These are phyloP conservation scores for Ibycter americanus DNA, from an alignment of 2,797 vertebrate genomes.

Conservation along the genomic window DNA sequence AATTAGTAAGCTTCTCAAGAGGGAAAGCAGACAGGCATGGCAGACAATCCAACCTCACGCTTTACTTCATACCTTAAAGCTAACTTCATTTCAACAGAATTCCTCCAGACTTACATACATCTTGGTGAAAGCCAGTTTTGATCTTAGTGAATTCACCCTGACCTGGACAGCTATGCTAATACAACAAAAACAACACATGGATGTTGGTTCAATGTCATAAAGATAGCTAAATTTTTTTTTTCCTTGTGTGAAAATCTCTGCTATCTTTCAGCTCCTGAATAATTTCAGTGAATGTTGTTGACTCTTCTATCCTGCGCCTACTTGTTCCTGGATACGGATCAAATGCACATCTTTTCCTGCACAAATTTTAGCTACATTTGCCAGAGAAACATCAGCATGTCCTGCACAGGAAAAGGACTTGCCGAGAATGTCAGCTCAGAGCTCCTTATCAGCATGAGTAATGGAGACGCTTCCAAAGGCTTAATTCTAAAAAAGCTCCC, in stretches of 20 bases:
- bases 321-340: conserved; percentile 18
- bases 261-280: background rate
- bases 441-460: background rate
- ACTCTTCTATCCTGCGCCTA: background rate
- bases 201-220: background rate
- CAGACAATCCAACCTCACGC: background rate
- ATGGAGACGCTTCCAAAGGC: background rate
- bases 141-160: background rate
- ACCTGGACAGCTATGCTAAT: background rate
- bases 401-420: background rate
- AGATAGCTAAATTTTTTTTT: background rate
- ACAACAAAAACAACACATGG: background rate
- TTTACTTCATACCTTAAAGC: background rate
- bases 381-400: conserved; percentile 42
- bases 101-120: background rate
- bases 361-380: background rate
- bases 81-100: background rate
- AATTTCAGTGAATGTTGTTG: background rate
- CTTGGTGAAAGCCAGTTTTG: background rate
- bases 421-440: background rate
- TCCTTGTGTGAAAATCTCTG: background rate
- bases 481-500: background rate
- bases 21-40: background rate
- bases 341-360: conserved; percentile 5
- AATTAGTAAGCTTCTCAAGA: background rate